Evolutionary conservation across 2,797 vertebrate genomes (phyloP).

Genomic region (Sandelia bainsii): DNA sequence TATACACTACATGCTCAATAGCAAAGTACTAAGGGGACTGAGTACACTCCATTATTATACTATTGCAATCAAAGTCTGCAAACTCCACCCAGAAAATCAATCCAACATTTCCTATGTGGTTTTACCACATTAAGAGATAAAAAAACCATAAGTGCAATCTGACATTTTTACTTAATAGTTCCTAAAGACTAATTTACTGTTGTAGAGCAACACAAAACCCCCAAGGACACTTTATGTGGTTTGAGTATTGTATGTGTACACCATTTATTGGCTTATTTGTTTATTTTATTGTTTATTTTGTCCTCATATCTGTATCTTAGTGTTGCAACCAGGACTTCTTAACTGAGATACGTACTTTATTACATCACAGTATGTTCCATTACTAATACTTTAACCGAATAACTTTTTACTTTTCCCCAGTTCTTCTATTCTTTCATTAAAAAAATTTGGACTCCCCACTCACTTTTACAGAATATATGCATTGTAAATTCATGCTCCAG

Average conservation of each 20-base stretch:
- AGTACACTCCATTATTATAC: slow-evolving; percentile 62
- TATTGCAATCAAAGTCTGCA: slow-evolving; percentile 60
- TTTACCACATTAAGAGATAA: slow-evolving; percentile 43
- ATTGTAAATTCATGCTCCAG: slow-evolving; percentile 45
- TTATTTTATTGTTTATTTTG: no score
- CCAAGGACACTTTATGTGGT: neutral
- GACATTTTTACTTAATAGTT: slow-evolving; percentile 42
- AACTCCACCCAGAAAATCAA: slow-evolving; percentile 55
- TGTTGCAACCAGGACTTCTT: neutral
- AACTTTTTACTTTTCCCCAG: slow-evolving; percentile 6
- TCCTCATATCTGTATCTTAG: neutral
- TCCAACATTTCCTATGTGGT: slow-evolving; percentile 55
- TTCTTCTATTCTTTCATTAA: neutral
- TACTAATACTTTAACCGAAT: neutral
- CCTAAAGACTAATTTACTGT: slow-evolving; percentile 35
- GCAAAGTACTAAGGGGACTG: slow-evolving; percentile 49
- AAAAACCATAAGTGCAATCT: slow-evolving; percentile 36
- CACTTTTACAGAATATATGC: slow-evolving; percentile 21
- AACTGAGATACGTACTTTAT: neutral
- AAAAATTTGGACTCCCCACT: slow-evolving; percentile 17
- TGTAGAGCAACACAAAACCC: slow-evolving; percentile 19
- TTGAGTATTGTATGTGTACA: neutral
- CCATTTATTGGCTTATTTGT: neutral
- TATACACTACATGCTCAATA: slow-evolving; percentile 68
- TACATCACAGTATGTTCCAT: neutral